Base-by-base conservation (phyloP, 2,797 vertebrate genomes). In the Bradypus variegatus region DNA sequence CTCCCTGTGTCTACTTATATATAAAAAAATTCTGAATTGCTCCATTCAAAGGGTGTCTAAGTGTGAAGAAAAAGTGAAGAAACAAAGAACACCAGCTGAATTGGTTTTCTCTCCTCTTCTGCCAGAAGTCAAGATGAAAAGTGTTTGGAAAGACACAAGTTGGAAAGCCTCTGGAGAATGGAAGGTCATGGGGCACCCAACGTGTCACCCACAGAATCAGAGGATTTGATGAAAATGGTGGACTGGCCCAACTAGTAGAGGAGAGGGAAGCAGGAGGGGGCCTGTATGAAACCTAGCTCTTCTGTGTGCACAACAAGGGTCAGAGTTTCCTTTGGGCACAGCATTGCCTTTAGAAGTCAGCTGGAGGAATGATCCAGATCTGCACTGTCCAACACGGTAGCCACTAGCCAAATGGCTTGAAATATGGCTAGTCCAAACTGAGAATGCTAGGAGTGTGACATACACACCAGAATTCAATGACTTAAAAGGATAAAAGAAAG, bases 211-310 rank as follows among this genome's bases (percentile, higher is more conserved):
- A 5, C 33, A 70, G 60, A 85, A n/a, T 25, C 36, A 21, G 62
- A 53, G 48, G 2, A 7, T 36, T 36, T 67, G 81, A 23, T 50
- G 60, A n/a, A 65, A 62, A 27, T 0, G 64, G 23, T 12, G 8
- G 21, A 29, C 12, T 5, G 69, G 50, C 41, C 41, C 15, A 4
- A 27, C 33, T 0, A 9, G 14, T 36, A 77, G 29, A 72, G 13
- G 13, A n/a, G 25, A 18, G 58, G 38, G 45, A 6, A 18, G 62
- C 31, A 33, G 48, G 58, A 55, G n/a, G 12, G 29, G 2, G 8
- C 1, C 3, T 0, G 5, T 13, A 78, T 58, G 48, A 31, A 81
- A 58, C 50, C 33, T 0, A 1, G 9, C 2, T 62, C 78, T 64
- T 48, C 13, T 12, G 25, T 16, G 41, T 64, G 70, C 29, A 5